Evolutionary conservation across 2,113 vertebrate species (phyloP), one percentile per base, ranked within the genome.

Genomic region (Megaleporinus macrocephalus): DNA sequence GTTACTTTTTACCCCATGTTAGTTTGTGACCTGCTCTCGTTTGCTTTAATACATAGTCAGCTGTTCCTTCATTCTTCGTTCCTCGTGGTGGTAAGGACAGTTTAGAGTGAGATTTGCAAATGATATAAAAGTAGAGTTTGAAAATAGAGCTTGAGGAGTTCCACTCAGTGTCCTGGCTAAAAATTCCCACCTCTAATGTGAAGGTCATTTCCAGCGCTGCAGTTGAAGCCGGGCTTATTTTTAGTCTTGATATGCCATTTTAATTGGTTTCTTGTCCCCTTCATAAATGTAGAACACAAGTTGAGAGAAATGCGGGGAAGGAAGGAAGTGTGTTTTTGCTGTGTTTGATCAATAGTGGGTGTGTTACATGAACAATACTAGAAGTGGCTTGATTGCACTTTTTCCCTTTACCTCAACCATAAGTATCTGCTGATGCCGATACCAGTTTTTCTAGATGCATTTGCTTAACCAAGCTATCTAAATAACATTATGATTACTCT

Each of bases 221-320:
- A 27, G 41, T 72, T 30, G 49, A 41, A 76, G 49, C 15, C 72
- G 16, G n/a, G 12, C 61, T 76, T 86, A 80, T 80, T 78, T 82
- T 84, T 84, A 84, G 76, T 63, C 41, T 30, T 63, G 69, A 61
- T 84, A 53, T 29, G 51, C 36, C 27, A n/a, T 75, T 65, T 85
- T 69, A 72, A 80, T 83, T 76, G 24, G 78, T 75, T 78, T 71
- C 27, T n/a, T 76, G 73, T n/a, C 62, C 63, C 57, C 36, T 36
- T 33, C 20, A 59, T 75, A 15, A 24, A 69, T n/a, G 18, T 49
- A 71, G 49, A 44, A 29, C 27, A 73, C 20, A 22, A 22, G n/a
- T 22, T 29, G 20, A 79, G 30, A 33, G 16, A 68, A 18, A 33
- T 36, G 33, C n/a, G 33, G 33, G 3, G 33, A 3, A 36, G 33